Evolutionary conservation across 2,113 vertebrate species (phyloP), one percentile per base, ranked within the genome.

Genomic region (Gopherus flavomarginatus): DNA sequence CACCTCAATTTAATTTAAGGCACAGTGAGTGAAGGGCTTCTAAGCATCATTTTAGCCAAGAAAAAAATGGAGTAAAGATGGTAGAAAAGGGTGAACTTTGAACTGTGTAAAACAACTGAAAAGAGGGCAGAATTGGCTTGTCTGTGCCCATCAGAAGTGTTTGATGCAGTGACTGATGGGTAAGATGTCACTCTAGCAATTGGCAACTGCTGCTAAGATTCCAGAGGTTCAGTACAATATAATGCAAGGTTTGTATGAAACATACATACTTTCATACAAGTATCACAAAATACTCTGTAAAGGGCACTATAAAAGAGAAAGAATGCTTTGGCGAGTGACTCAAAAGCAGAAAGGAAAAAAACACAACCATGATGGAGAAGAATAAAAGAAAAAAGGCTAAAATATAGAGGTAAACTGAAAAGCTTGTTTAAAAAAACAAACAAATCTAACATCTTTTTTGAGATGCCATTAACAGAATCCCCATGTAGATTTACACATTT

Each of bases 351-450:
- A 85, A 89, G 52, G 2, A 0, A 6, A 53, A 81, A 17, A 12
- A 19, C 56, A 75, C 29, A 0, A 0, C 21, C 0, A 0, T 11
- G 81, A 4, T 4, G 24, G 38, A 44, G 42, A 11, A 10, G 1
- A 86, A 16, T 8, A 35, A 56, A 94, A 85, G 69, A 53, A 22
- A 84, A 8, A 62, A 86, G 93, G 85, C 2, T 38, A 5, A 90
- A 87, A 5, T 1, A 31, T 10, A 4, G 22, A 89, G 81, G 5
- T 42, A 44, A 86, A 12, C 3, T 2, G 85, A 80, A 44, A 69
- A 24, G 7, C 0, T 29, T 42, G n/a, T 21, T 4, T 10, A 42
- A 83, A 86, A 38, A 44, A 83, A 12, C 3, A 29, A 88, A 3
- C 1, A 21, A 78, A 62, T 56, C n/a, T 19, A 3, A 0, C 53